Evolutionary conservation across 2,888 invertebrate species (phyloP).

Genomic region (Tipula helvola): DNA sequence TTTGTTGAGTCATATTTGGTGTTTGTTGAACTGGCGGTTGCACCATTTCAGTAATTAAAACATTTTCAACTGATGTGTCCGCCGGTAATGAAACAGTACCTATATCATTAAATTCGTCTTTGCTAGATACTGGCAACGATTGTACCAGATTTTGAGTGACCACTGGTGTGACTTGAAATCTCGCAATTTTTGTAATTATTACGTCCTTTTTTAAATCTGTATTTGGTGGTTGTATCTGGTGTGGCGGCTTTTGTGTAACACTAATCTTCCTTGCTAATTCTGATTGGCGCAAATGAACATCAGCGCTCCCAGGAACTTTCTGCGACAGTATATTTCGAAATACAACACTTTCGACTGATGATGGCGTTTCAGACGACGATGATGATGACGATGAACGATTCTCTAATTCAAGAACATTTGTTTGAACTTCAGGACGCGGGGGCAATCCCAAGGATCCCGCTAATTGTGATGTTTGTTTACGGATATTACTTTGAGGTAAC

Average conservation of each 20-base stretch:
- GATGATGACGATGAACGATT: neutral
- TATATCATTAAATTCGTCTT: slow-evolving; percentile 19
- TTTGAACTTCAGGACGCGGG: neutral
- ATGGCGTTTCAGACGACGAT: neutral
- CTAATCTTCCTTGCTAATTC: neutral
- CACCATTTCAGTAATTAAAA: neutral
- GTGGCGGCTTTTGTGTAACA: neutral
- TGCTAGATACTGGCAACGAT: neutral
- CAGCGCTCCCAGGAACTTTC: neutral
- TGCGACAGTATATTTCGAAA: neutral
- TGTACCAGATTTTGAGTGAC: neutral
- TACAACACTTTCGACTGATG: neutral
- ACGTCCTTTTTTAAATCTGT: neutral
- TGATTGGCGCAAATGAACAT: neutral
- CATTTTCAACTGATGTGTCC: neutral
- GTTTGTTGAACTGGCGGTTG: slow-evolving; percentile 15
- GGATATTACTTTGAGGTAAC: neutral
- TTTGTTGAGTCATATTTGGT: slow-evolving; percentile 20
- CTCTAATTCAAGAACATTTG: neutral
- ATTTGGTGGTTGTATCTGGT: neutral
- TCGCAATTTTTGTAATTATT: neutral
- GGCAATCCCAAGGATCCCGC: neutral
- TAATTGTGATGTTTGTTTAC: slow-evolving; percentile 5
- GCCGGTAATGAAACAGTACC: neutral
- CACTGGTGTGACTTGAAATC: neutral